Evolutionary conservation across 2,888 invertebrate species (phyloP), one percentile per base, ranked within the genome.

Genomic region (Lithosia quadra): DNA sequence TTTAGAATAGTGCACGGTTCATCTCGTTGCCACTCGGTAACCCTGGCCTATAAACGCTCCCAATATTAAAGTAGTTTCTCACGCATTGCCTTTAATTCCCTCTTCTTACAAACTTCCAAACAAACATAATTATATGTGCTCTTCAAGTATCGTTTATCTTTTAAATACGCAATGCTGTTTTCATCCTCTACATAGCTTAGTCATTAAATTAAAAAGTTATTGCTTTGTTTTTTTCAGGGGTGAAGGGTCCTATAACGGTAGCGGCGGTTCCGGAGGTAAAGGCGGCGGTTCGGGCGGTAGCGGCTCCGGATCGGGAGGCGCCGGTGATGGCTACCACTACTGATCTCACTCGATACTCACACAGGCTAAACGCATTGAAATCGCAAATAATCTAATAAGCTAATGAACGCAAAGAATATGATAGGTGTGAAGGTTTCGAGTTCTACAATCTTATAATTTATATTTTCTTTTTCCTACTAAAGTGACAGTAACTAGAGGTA

Each of bases 241-340:
- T 49, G 94, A 93, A 80, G 93, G 94, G 33, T 88, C 93, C 1
- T 94, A 94, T 85, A 93, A 91, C 74, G 86, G 84, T 33, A 87
- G 90, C 33, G 76, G 81, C 36, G 84, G 85, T 10, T 78, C 84
- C 55, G 86, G 43, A 43, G 74, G 86, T 8, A 84, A 86, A 36
- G 86, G 65, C n/a, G 49, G 28, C 11, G 49, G 59, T 21, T 57
- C 65, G 2, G 65, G 43, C 59, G 58, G 24, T 15, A 58, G 58
- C 24, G 55, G 67, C 43, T 60, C 67, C 22, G 67, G 63, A 57
- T 56, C 39, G 21, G 84, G 86, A 22, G 86, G 79, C 28, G 77
- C 82, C 34, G 86, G 90, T 43, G 80, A 79, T 65, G 92, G 93
- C 68, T 94, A 94, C 85, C 93, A 92, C 78, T 94, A 94, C 81